Evolutionary conservation across 2,888 invertebrate species (phyloP).

Genomic region (Drosophila meridiana): DNA sequence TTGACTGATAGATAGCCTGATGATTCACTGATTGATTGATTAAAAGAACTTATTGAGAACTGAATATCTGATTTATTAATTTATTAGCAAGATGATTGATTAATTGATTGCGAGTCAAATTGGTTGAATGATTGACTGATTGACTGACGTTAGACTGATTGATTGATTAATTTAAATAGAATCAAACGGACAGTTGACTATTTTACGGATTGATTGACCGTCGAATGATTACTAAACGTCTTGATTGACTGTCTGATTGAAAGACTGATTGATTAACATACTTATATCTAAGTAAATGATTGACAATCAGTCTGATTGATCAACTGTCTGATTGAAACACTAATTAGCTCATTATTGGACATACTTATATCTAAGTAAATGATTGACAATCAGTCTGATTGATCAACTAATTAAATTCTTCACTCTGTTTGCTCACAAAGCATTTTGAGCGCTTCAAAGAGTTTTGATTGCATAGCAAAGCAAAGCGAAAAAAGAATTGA

Average conservation of each 20-base stretch:
- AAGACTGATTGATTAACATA: neutral
- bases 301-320: neutral
- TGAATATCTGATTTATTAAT: neutral
- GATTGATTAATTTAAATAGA: neutral
- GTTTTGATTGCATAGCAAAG: neutral
- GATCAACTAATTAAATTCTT: neutral
- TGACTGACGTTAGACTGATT: neutral
- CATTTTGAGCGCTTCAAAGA: neutral
- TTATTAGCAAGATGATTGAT: neutral
- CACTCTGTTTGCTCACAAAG: neutral
- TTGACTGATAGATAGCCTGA: neutral
- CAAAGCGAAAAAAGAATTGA: no score
- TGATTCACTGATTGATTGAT: neutral
- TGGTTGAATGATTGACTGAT: neutral
- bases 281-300: neutral
- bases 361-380: no score
- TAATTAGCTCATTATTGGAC: neutral
- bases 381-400: neutral
- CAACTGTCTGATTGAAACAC: neutral
- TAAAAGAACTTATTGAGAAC: neutral
- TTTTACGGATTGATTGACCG: neutral
- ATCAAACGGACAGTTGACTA: neutral
- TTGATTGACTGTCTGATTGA: neutral
- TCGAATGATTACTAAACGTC: neutral
- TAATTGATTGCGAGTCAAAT: neutral